Evolutionary conservation across 2,797 vertebrate genomes (phyloP).

Genomic region (Myotis findleyi): DNA sequence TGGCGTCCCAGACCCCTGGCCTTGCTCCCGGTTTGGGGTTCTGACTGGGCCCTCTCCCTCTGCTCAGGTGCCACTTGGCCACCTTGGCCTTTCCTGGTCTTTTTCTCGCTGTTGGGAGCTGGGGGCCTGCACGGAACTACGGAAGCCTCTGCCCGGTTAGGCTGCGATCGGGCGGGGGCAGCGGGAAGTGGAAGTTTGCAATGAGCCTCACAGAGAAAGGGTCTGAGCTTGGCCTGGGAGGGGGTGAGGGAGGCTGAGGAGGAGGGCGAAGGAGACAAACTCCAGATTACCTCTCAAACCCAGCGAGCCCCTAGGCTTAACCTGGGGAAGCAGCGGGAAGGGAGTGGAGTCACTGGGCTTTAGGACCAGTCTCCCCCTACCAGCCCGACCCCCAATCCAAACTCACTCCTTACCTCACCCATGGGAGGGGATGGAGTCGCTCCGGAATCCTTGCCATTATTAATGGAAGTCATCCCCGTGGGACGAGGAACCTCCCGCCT

Average conservation of each 20-base stretch:
- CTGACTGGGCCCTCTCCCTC: not conserved
- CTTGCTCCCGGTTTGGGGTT: not conserved
- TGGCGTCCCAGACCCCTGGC: not conserved
- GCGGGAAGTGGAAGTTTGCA: not conserved
- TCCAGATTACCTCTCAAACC: constrained; percentile 62
- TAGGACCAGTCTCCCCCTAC: not conserved
- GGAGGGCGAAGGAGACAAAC: not conserved
- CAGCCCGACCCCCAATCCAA: not conserved
- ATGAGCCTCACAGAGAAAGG: not conserved
- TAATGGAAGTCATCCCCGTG: constrained; percentile 37
- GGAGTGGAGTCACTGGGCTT: not conserved
- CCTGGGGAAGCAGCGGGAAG: not conserved
- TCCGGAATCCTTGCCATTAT: constrained; percentile 56
- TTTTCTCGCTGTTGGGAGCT: constrained; percentile 1
- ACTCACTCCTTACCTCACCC: not conserved
- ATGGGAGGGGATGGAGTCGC: not conserved
- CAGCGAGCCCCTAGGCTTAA: not conserved
- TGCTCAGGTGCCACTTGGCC: constrained; percentile 6
- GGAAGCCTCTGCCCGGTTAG: not conserved
- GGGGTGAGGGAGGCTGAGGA: not conserved
- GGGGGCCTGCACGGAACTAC: not conserved
- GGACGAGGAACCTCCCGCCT: constrained; percentile 29
- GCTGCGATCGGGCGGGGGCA: not conserved
- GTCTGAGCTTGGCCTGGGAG: not conserved
- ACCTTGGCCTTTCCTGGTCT: not conserved